Percentiles rank a stretch among this genome's conserved stretches.
These are phyloP conservation scores for Pogonocichla stellata DNA, from an alignment of 2,113 vertebrate genomes.

Conservation along the genomic window DNA sequence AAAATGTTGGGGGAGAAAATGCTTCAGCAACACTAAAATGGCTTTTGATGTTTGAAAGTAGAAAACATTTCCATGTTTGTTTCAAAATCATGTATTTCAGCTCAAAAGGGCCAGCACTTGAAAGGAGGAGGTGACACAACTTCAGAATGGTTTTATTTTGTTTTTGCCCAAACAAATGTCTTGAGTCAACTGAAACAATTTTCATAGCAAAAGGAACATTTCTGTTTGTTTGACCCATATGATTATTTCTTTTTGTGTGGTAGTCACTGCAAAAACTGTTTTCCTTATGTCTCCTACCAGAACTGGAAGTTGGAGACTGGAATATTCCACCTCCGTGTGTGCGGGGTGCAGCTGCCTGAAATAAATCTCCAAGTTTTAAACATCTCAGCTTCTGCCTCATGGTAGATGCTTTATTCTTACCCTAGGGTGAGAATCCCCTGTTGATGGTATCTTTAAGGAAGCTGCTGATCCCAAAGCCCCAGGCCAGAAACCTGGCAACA, in stretches of 20 bases:
- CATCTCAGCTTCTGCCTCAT: background rate
- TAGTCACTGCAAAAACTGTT: background rate
- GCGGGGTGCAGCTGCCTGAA: background rate
- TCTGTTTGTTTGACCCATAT: background rate
- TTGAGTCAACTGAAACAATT: background rate
- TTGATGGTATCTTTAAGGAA: slow-evolving; percentile 12
- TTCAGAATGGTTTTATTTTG: slow-evolving; percentile 3
- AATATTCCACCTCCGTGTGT: background rate
- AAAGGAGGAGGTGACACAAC: background rate
- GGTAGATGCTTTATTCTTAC: slow-evolving; percentile 2
- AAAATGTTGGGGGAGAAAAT: background rate
- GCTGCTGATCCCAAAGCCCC: background rate
- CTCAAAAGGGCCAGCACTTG: background rate
- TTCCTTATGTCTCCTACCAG: background rate
- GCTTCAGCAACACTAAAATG: background rate
- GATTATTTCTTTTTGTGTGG: background rate
- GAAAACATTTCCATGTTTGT: background rate
- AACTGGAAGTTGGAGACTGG: background rate
- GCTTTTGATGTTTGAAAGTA: background rate
- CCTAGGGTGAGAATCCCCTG: background rate
- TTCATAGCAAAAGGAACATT: background rate
- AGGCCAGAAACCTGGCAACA: background rate
- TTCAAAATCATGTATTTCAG: slow-evolving; percentile 4
- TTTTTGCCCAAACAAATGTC: background rate
- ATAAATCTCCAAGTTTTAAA: background rate